Base-by-base conservation (phyloP, 2,888 invertebrate genomes). In the Diaperis boleti region DNA sequence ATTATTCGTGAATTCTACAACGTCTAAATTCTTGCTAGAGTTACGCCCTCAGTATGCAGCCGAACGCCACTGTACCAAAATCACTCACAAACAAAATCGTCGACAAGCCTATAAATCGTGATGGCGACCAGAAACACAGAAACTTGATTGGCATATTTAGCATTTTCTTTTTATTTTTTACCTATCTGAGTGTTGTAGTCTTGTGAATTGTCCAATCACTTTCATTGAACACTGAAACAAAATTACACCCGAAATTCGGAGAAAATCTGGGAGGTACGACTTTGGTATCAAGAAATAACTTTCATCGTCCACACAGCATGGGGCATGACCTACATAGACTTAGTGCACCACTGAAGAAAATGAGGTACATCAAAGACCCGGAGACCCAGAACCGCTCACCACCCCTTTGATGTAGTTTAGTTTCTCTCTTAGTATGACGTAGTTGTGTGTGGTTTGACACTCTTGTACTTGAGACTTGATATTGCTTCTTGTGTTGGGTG, bases 241-340 rank as follows among this genome's bases (percentile, higher is more conserved):
- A 63, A 64, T 69, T 63, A 69, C 71, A 72, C 68, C n/a, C 5
- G 41, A 67, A 62, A 64, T 50, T 54, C 44, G 56, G 39, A 62
- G 64, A 65, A 44, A 65, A n/a, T 39, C 37, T 26, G 41, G 50
- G n/a, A n/a, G 67, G 63, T 57, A 64, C 68, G 72, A 71, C 57
- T 70, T 75, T 73, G 71, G 79, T 79, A 78, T 77, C 77, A 79
- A 79, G 79, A 78, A 75, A 76, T 67, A 73, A 80, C 79, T 81
- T 81, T 79, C 78, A 78, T 78, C 78, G 78, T 79, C 79, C 79
- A 78, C 78, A 78, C 77, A 76, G 78, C 78, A 79, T 79, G 78
- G 78, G 78, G 78, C 78, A 79, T 79, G 79, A 69, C 66, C 62
- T 71, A 63, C 55, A 65, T 71, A 66, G 65, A 61, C 47, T 66